These are phyloP conservation scores for Salvelinus fontinalis DNA, from an alignment of 2,113 vertebrate genomes.

Conservation along the genomic window DNA sequence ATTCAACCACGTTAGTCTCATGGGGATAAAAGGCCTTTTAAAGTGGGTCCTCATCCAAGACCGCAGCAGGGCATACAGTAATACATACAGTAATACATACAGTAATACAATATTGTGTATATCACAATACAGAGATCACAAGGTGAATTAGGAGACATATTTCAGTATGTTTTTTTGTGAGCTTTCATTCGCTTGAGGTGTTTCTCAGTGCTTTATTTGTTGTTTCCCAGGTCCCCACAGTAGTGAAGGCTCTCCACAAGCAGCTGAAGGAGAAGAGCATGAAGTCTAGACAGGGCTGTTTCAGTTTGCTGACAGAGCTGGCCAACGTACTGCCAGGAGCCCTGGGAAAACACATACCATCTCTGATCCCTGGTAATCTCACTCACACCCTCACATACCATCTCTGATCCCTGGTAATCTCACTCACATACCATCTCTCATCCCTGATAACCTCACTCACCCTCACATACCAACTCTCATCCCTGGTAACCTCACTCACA, in stretches of 20 bases:
- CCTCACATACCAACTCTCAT: background rate
- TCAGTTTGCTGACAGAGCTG: constrained; percentile 85
- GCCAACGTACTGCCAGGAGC: constrained; percentile 81
- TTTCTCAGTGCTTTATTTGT: background rate
- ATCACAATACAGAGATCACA: too few relatives aligned
- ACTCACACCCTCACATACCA: background rate
- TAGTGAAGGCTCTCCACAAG: constrained; percentile 86
- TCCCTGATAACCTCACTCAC: constrained; percentile 5
- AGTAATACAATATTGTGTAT: too few relatives aligned
- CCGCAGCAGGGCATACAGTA: too few relatives aligned
- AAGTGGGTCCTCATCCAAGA: too few relatives aligned
- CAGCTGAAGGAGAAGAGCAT: constrained; percentile 89
- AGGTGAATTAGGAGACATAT: too few relatives aligned
- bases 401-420: constrained; percentile 65
- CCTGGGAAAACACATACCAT: constrained; percentile 84
- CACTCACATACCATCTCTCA: background rate
- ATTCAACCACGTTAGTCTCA: background rate
- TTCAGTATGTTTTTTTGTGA: background rate
- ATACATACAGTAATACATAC: too few relatives aligned
- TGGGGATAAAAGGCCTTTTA: too few relatives aligned
- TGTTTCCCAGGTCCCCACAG: constrained; percentile 80
- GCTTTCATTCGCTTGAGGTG: background rate
- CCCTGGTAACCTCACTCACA: constrained; percentile 7
- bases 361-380: constrained; percentile 82
- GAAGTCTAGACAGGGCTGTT: constrained; percentile 88